These are phyloP conservation scores for Encarsia formosa DNA, from an alignment of 2,888 invertebrate species.

Conservation along the genomic window DNA sequence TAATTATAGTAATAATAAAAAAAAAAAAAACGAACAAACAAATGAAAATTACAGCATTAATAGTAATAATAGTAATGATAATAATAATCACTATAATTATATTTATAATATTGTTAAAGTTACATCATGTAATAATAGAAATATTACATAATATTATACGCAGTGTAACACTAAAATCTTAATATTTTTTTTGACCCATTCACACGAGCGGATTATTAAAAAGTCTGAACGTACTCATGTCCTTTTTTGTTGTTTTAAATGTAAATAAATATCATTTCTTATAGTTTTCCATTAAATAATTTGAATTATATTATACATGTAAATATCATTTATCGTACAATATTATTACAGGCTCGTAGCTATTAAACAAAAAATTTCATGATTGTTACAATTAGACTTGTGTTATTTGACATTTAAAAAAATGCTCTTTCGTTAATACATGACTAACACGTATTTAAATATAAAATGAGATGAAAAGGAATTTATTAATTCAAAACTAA, in stretches of 20 bases:
- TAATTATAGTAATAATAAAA: no score
- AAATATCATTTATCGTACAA: constrained; percentile 24
- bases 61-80: constrained; percentile 41
- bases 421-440: neutral
- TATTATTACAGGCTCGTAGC: constrained; percentile 34
- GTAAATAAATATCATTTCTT: no score
- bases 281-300: constrained; percentile 1
- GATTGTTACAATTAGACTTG: neutral
- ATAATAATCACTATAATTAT: constrained; percentile 31
- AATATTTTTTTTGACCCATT: constrained; percentile 29
- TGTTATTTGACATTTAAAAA: neutral
- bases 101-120: constrained; percentile 23
- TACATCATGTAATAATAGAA: constrained; percentile 43
- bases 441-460: no score
- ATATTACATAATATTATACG: constrained; percentile 46
- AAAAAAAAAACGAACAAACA: no score
- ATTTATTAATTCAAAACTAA: no score
- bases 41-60: constrained; percentile 48
- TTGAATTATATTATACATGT: neutral
- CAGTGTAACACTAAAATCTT: constrained; percentile 50
- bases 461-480: no score
- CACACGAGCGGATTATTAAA: constrained; percentile 19
- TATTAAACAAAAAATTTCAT: constrained; percentile 19
- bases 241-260: no score
- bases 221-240: no score